Conservation (phyloP, 1,140 invertebrate species). For the Zelostemma sp. region DNA sequence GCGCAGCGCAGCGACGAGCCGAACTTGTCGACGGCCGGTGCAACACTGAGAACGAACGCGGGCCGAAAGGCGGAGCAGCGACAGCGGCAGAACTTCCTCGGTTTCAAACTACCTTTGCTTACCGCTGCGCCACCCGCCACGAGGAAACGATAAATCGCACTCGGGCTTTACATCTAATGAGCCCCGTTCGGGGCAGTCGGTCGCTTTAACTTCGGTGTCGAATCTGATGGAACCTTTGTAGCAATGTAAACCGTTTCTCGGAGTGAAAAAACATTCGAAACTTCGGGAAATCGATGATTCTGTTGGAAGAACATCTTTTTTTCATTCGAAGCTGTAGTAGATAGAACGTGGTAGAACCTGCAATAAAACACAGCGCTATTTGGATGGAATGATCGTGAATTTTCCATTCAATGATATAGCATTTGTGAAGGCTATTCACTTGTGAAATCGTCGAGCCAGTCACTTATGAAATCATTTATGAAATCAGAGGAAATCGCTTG, state of each 20-base stretch:
- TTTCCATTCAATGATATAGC: too few species aligned
- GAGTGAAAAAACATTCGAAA: background rate
- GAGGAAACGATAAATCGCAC: conserved; percentile 16
- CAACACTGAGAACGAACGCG: conserved; percentile 36
- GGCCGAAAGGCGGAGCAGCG: background rate
- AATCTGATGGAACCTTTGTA: background rate
- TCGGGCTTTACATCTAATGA: conserved; percentile 30
- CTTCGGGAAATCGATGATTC: background rate
- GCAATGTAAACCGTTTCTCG: background rate
- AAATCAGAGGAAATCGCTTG: too few species aligned
- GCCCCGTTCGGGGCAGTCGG: conserved; percentile 13
- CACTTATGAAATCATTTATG: too few species aligned
- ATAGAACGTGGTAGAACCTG: too few species aligned
- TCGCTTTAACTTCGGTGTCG: conserved; percentile 3
- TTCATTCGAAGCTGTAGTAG: too few species aligned
- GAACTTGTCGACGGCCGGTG: conserved; percentile 23
- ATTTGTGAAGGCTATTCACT: too few species aligned
- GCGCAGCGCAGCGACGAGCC: background rate
- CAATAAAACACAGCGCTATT: too few species aligned
- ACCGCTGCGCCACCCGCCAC: conserved; percentile 14
- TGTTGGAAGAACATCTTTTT: too few species aligned
- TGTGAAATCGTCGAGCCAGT: too few species aligned
- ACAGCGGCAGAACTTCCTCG: background rate
- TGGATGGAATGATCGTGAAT: too few species aligned
- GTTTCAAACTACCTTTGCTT: conserved; percentile 16